Percentiles rank a stretch among this genome's conserved stretches.
phyloP scores from a whole-genome alignment of 2,888 invertebrate species.

The Aleiodes leptofemur region DNA sequence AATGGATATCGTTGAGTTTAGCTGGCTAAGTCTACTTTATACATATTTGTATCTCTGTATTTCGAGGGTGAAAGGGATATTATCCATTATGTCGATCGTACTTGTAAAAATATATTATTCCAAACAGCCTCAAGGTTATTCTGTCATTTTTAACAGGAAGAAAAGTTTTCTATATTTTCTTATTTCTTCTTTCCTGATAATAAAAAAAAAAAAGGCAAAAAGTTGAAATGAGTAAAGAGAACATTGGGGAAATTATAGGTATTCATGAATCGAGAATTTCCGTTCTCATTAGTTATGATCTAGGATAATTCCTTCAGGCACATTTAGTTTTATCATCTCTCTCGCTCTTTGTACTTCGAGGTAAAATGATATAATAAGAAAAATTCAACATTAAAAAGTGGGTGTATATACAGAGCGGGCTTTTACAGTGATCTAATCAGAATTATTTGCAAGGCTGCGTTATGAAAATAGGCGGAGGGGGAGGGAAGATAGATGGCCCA shows the following conservation, averaged over 20 bases:
- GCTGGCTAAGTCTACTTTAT: constrained; percentile 23
- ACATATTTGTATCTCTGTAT: constrained; percentile 1
- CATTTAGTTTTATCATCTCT: not conserved
- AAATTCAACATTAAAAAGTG: constrained; percentile 13
- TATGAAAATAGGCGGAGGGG: constrained; percentile 36
- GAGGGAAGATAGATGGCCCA: constrained; percentile 33
- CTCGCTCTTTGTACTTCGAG: not conserved
- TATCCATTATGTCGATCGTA: constrained; percentile 36
- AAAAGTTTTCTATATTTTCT: not conserved
- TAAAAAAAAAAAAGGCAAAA: not conserved
- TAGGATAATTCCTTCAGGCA: constrained; percentile 40
- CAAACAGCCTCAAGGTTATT: constrained; percentile 5
- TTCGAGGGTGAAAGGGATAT: constrained; percentile 43
- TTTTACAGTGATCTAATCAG: constrained; percentile 41
- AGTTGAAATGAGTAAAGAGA: not conserved
- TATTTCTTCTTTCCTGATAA: not conserved
- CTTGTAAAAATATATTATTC: constrained; percentile 2
- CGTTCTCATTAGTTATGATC: constrained; percentile 48
- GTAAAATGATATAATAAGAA: constrained; percentile 22
- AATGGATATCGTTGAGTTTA: constrained; percentile 59
- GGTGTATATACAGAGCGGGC: not conserved
- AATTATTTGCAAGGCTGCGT: constrained; percentile 46
- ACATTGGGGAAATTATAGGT: constrained; percentile 42
- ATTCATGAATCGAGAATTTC: constrained; percentile 44
- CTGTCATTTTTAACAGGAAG: not conserved